Conservation (phyloP, 2,888 invertebrate genomes). For the Sympetrum striolatum region DNA sequence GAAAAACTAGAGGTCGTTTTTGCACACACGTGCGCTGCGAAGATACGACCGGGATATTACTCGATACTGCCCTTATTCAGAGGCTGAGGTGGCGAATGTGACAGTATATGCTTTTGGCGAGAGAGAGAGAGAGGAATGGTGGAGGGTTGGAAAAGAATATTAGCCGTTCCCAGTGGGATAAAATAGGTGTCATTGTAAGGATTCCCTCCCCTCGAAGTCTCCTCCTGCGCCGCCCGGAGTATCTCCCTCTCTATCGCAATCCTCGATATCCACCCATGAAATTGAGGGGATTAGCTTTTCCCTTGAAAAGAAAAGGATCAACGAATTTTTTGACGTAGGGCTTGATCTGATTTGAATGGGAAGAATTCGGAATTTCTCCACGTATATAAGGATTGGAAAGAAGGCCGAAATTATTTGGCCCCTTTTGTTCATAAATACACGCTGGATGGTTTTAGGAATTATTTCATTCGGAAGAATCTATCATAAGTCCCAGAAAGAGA, state of each 20-base stretch:
- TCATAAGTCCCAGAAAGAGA: not conserved
- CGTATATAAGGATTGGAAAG: not conserved
- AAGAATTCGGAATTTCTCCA: not conserved
- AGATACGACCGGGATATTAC: not conserved
- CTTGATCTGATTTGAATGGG: slow-evolving; percentile 18
- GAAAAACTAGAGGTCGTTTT: not conserved
- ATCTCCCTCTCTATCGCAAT: not conserved
- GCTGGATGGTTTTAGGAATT: not conserved
- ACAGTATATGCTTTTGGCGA: not conserved
- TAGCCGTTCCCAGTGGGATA: not conserved
- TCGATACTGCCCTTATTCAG: not conserved
- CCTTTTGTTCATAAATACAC: not conserved
- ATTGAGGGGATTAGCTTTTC: not conserved
- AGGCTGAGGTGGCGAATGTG: not conserved
- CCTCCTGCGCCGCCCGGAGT: not conserved
- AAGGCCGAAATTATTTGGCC: too few species aligned
- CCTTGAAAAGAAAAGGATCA: not conserved
- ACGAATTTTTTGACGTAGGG: not conserved
- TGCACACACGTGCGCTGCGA: not conserved
- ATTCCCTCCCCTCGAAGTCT: not conserved
- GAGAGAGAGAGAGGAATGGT: not conserved
- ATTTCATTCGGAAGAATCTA: not conserved
- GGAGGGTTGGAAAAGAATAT: not conserved
- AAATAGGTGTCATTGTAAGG: slow-evolving; percentile 5
- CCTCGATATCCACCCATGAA: not conserved